Conservation (phyloP, 2,113 vertebrate species). For the Platysternon megacephalum region DNA sequence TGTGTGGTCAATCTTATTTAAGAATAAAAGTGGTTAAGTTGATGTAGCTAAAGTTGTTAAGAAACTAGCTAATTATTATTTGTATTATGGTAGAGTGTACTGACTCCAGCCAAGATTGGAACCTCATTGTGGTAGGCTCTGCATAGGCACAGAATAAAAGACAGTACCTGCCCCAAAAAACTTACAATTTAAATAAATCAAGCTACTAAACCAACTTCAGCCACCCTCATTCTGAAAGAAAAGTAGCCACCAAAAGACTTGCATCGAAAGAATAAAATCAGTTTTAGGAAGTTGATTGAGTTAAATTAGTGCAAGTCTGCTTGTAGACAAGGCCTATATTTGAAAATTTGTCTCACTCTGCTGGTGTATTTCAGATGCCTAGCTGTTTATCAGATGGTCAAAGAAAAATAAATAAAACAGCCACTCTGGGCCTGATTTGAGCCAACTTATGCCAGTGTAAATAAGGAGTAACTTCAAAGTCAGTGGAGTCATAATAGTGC, state of each 20-base stretch:
- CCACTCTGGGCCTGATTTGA: background rate
- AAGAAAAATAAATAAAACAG: background rate
- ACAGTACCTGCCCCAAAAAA: background rate
- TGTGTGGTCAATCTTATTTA: conserved; percentile 34
- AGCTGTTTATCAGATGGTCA: background rate
- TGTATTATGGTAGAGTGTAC: background rate
- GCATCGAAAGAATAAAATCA: background rate
- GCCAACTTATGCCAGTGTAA: background rate
- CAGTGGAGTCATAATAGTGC: background rate
- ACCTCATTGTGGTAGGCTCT: background rate
- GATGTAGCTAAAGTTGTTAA: conserved; percentile 25
- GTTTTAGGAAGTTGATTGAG: background rate
- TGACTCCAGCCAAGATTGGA: background rate
- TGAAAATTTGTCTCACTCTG: background rate
- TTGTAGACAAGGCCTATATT: background rate
- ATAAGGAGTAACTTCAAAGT: background rate
- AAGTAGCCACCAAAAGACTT: background rate
- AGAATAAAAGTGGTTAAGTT: background rate
- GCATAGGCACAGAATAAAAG: background rate
- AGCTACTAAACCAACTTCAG: background rate
- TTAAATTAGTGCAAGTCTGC: background rate
- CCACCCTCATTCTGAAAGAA: background rate
- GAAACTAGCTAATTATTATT: background rate
- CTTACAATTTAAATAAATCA: background rate
- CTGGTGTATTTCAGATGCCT: background rate